phyloP scores from a whole-genome alignment of 2,113 vertebrate genomes.

The Rhipidura dahli region DNA sequence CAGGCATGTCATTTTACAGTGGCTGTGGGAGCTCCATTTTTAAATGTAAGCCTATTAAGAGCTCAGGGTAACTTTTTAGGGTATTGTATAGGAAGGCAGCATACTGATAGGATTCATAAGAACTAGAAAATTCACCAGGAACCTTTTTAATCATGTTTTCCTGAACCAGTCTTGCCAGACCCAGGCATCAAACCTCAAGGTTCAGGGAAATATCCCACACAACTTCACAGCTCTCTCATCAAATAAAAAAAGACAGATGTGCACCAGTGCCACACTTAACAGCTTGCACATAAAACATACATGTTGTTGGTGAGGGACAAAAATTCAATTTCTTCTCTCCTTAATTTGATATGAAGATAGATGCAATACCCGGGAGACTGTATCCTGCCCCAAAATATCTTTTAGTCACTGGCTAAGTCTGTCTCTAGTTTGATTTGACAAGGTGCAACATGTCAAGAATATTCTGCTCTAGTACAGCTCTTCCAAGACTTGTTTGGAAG shows the following conservation, averaged over 20 bases:
- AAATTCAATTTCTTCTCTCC: not conserved
- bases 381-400: not conserved
- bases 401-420: not conserved
- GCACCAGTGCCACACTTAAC: not conserved
- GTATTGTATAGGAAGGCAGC: not conserved
- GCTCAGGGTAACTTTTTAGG: not conserved
- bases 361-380: not conserved
- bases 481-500: not conserved
- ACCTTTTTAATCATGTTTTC: not conserved
- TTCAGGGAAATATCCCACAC: not conserved
- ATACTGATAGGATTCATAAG: not conserved
- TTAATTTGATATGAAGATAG: not conserved
- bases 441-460: not conserved
- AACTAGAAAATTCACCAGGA: not conserved
- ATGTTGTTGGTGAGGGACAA: not conserved
- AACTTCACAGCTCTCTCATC: not conserved
- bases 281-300: not conserved
- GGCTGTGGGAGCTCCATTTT: not conserved
- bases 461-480: not conserved
- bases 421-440: not conserved
- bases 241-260: not conserved
- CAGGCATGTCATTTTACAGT: not conserved
- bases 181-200: not conserved
- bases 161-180: not conserved
- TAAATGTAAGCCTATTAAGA: not conserved